Evolutionary conservation across 2,888 invertebrate species (phyloP), one percentile per base, ranked within the genome.

Genomic region (Zelleria hepariella): DNA sequence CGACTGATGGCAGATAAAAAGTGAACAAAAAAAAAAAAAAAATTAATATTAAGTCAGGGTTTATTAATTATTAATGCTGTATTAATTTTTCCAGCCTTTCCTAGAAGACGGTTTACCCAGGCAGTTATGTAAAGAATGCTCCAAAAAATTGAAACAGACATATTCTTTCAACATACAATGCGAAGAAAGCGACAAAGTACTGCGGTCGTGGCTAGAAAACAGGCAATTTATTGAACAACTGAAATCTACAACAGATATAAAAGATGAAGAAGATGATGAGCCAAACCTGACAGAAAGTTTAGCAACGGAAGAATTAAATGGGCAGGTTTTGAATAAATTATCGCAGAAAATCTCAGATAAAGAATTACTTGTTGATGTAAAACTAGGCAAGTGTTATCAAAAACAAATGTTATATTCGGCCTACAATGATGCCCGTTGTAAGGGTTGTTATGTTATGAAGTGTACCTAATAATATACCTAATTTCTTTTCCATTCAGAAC

Each of bases 41-140:
- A 32, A 1, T 42, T 42, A 42, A 15, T 42, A 15, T 15, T 15
- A 42, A 15, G 3, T 42, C 32, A 42, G 15, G 32, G 15, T 42
- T 42, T 42, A 7, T 26, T 26, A 26, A 4, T 7, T 49, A 49
- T 7, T 49, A 1, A 3, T 32, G 5, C 10, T n/a, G 18, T 5
- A 7, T 49, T 2, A 49, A 2, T n/a, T 49, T 15, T 70, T 75
- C 10, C 66, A 87, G 87, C 82, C 80, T 8, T 64, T 61, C 23
- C 62, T 68, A 70, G 77, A 75, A 18, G 88, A 88, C 64, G 78
- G 82, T 55, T 63, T 88, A 27, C 88, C 88, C 1, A 73, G 75
- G 18, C 64, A 73, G 57, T 85, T 88, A 58, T 88, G 88, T 62
- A 87, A 83, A 63, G 82, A 82, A 23, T 88, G 88, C 63, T 69